Base-by-base conservation (phyloP, 2,888 invertebrate species). In the Priocnemis perturbator region DNA sequence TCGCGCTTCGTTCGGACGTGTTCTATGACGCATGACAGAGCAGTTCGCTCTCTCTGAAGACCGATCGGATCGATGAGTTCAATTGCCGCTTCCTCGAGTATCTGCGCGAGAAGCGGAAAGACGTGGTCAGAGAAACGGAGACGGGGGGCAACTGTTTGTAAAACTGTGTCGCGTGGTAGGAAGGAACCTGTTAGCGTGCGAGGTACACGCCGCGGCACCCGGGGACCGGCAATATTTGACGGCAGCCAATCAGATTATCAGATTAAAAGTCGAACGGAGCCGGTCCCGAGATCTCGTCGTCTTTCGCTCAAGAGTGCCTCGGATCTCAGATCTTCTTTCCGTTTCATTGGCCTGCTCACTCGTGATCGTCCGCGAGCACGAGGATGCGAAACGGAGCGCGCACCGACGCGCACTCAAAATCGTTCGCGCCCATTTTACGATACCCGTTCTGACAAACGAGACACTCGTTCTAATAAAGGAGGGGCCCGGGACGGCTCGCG, bases 171-270 rank as follows among this genome's bases (percentile, higher is more conserved):
- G 23, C 21, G 15, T 15, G n/a, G 55, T 37, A 37, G 37, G 37
- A 11, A 67, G 69, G 50, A 84, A 84, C 81, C 82, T 82, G 82
- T 83, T 83, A 75, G 75, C 72, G 67, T 66, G 1, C 76, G 68
- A 73, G 73, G 67, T 73, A 75, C 74, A 61, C 68, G 62, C 73
- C 78, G 76, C 83, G 81, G 83, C 85, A 81, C 80, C 77, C 81
- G 78, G n/a, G 79, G 81, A 75, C 11, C 82, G 78, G 83, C 81
- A 85, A 86, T 86, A 86, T 87, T 86, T 86, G 85, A 87, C 84
- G 78, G 82, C 83, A 82, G 82, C 83, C 83, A 83, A 85, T 86
- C 84, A 86, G 85, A 86, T 87, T 86, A 86, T 85, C 85, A 84
- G 85, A 86, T 86, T 86, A 86, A 85, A 11, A 76, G 73, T 77